A percentile compares a stretch with the other conserved stretches of the same genome.
Conservation (phyloP, 1,140 invertebrate genomes). For the Oreohelix idahoensis region DNA sequence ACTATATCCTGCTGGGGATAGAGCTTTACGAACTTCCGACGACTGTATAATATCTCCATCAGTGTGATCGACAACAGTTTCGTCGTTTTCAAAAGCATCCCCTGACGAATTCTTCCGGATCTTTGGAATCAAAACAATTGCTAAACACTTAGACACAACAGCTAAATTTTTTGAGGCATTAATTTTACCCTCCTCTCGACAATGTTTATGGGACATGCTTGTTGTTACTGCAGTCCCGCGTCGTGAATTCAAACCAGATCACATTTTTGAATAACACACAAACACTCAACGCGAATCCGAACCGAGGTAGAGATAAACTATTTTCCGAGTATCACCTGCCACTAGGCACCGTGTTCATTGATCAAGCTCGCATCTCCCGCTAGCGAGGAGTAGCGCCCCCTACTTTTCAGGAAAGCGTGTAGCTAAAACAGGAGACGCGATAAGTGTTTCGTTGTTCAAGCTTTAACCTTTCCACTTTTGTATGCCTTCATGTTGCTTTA, state of each 20-base stretch:
- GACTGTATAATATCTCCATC: slow-evolving; percentile 38
- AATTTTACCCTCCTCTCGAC: slow-evolving; percentile 32
- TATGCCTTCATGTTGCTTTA: no score
- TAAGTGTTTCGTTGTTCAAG: no score
- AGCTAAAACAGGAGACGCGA: not conserved
- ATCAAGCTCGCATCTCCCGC: slow-evolving; percentile 40
- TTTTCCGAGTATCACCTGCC: slow-evolving; percentile 31
- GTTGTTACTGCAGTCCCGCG: slow-evolving; percentile 35
- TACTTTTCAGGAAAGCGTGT: not conserved
- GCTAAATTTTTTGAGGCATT: slow-evolving; percentile 43
- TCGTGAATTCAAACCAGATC: slow-evolving; percentile 36
- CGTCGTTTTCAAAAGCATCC: slow-evolving; percentile 22
- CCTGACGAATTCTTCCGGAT: slow-evolving; percentile 21
- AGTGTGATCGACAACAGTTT: slow-evolving; percentile 1
- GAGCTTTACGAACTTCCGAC: slow-evolving; percentile 32
- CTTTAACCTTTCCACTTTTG: no score
- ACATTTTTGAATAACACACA: slow-evolving; percentile 31
- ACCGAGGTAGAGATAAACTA: not conserved
- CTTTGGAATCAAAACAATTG: slow-evolving; percentile 53
- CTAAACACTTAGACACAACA: slow-evolving; percentile 58
- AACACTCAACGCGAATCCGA: slow-evolving; percentile 15
- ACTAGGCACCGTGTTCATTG: slow-evolving; percentile 15
- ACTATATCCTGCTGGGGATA: slow-evolving; percentile 41
- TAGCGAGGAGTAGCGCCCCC: slow-evolving; percentile 28
- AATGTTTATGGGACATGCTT: slow-evolving; percentile 41